Evolutionary conservation across 2,888 invertebrate genomes (phyloP).

Genomic region (Noctua janthina): DNA sequence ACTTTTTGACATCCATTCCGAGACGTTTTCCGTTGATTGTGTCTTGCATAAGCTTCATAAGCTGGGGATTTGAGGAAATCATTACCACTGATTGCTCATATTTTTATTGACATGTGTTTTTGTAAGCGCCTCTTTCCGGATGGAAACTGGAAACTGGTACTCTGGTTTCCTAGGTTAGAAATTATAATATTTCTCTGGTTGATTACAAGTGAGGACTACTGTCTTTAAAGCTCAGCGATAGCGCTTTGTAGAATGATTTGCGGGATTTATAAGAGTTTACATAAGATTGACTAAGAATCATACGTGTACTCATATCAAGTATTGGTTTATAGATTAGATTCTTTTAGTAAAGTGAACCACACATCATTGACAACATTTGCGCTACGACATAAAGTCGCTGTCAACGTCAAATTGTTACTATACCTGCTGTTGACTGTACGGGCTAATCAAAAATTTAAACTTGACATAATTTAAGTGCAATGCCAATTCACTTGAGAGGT

Average conservation of each 20-base stretch:
- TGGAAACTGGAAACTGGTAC: not conserved
- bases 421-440: not conserved
- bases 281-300: not conserved
- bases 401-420: not conserved
- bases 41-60: slow-evolving; percentile 50
- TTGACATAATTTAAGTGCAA: slow-evolving; percentile 22
- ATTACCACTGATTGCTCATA: slow-evolving; percentile 43
- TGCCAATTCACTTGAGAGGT: slow-evolving; percentile 25
- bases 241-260: not conserved
- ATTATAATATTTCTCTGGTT: not conserved
- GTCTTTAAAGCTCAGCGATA: not conserved
- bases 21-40: slow-evolving; percentile 33
- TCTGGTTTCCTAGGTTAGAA: not conserved
- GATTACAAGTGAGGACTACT: not conserved
- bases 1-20: slow-evolving; percentile 35
- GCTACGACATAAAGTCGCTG: not conserved
- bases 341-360: not conserved
- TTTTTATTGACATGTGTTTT: slow-evolving; percentile 32
- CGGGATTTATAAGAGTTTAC: slow-evolving; percentile 4
- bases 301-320: not conserved
- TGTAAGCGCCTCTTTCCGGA: slow-evolving; percentile 29
- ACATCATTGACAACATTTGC: not conserved
- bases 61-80: slow-evolving; percentile 43
- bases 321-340: not conserved
- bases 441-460: not conserved